phyloP scores from a whole-genome alignment of 2,888 invertebrate species.

The Gasteruption jaculator region DNA sequence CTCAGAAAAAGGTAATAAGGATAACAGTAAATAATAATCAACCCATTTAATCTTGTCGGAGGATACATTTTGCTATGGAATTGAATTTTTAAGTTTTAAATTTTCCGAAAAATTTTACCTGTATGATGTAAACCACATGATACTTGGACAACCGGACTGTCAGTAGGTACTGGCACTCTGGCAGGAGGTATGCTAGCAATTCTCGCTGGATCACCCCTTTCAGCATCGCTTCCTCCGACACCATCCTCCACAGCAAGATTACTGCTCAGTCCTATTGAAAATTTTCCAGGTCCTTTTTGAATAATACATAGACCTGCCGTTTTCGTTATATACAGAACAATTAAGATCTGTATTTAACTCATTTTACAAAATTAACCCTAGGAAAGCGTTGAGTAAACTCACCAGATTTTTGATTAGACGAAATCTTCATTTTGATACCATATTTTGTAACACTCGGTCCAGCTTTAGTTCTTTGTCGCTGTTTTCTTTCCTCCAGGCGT shows the following conservation, averaged over 20 bases:
- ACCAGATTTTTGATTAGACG: slow-evolving; percentile 39
- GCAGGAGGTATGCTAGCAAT: slow-evolving; percentile 78
- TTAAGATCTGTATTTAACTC: slow-evolving; percentile 1
- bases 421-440: slow-evolving; percentile 38
- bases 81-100: background rate
- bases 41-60: slow-evolving; percentile 55
- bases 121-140: slow-evolving; percentile 91
- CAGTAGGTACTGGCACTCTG: slow-evolving; percentile 62
- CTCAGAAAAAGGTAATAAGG: background rate
- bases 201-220: slow-evolving; percentile 63
- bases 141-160: slow-evolving; percentile 74
- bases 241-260: slow-evolving; percentile 38
- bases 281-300: slow-evolving; percentile 34
- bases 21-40: background rate
- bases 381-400: slow-evolving; percentile 11
- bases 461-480: slow-evolving; percentile 51
- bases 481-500: slow-evolving; percentile 56
- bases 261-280: slow-evolving; percentile 29
- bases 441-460: slow-evolving; percentile 41
- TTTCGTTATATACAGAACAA: slow-evolving; percentile 7
- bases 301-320: slow-evolving; percentile 36
- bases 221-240: slow-evolving; percentile 53
- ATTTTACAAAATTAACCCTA: slow-evolving; percentile 1
- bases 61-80: slow-evolving; percentile 44
- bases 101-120: slow-evolving; percentile 41